A percentile compares a stretch with the other conserved stretches of the same genome.
phyloP scores from a whole-genome alignment of 1,140 invertebrate species.

The Oryctes rhinoceros region DNA sequence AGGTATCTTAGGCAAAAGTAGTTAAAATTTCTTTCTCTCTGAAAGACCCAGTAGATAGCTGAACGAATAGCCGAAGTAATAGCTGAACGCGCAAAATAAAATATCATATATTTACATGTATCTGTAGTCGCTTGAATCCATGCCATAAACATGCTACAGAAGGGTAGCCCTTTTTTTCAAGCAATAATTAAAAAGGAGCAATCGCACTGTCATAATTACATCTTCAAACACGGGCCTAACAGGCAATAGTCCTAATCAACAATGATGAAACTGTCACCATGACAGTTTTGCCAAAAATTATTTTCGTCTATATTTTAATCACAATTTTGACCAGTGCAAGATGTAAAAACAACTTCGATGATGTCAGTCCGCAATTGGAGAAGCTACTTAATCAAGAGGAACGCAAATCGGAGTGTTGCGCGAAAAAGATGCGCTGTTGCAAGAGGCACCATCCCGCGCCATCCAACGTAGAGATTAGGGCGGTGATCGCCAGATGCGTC shows the following conservation, averaged over 20 bases:
- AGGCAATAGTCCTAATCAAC: too few relatives aligned
- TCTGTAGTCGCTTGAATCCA: too few relatives aligned
- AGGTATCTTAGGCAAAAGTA: too few relatives aligned
- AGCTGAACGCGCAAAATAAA: too few relatives aligned
- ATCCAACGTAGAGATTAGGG: constrained; percentile 56
- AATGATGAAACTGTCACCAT: background rate
- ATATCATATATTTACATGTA: too few relatives aligned
- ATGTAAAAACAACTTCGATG: background rate
- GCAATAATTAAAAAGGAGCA: background rate
- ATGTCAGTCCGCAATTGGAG: constrained; percentile 28
- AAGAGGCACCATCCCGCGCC: constrained; percentile 23
- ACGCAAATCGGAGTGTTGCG: constrained; percentile 47
- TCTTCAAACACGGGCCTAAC: background rate
- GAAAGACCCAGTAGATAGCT: too few relatives aligned
- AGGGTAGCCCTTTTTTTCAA: too few relatives aligned
- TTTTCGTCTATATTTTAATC: background rate
- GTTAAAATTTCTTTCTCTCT: too few relatives aligned
- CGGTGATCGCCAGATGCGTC: constrained; percentile 52
- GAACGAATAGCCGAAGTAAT: too few relatives aligned
- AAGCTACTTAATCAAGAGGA: constrained; percentile 43
- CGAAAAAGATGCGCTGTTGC: constrained; percentile 50
- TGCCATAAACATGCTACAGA: too few relatives aligned
- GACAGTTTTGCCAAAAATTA: constrained; percentile 19
- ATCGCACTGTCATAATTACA: background rate
- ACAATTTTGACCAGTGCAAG: background rate